phyloP scores from a whole-genome alignment of 2,113 vertebrate genomes.

The Cygnus atratus region DNA sequence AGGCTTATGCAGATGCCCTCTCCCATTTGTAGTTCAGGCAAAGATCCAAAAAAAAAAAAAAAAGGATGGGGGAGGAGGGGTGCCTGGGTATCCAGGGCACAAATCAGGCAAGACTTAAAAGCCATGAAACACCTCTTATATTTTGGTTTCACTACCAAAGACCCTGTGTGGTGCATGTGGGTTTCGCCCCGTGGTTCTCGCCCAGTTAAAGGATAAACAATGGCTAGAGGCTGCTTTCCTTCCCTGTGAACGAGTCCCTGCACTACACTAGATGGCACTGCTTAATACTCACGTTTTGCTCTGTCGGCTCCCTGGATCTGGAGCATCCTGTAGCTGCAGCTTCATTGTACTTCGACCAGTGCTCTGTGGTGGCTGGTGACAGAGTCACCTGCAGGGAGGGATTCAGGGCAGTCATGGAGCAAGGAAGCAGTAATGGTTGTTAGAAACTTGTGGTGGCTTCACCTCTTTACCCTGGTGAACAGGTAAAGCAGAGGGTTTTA shows the following conservation, averaged over 20 bases:
- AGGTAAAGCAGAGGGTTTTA: background rate
- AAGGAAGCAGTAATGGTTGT: background rate
- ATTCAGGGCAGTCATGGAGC: rapidly evolving
- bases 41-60: background rate
- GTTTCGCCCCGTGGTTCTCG: background rate
- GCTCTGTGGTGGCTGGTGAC: rapidly evolving
- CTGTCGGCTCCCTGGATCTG: background rate
- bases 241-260: background rate
- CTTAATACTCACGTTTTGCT: slow-evolving; percentile 26
- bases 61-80: background rate
- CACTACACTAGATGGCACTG: slow-evolving; percentile 62
- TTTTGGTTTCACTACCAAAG: background rate
- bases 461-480: background rate
- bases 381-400: background rate
- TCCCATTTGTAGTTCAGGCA: background rate
- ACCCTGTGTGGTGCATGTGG: background rate
- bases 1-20: background rate
- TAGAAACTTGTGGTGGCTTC: rapidly evolving
- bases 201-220: background rate
- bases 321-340: background rate
- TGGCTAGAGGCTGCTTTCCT: background rate
- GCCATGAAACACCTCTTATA: background rate
- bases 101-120: slow-evolving; percentile 11
- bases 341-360: background rate
- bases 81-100: background rate